Evolutionary conservation across 2,113 vertebrate genomes (phyloP), one percentile per base, ranked within the genome.

Genomic region (Proteles cristata): DNA sequence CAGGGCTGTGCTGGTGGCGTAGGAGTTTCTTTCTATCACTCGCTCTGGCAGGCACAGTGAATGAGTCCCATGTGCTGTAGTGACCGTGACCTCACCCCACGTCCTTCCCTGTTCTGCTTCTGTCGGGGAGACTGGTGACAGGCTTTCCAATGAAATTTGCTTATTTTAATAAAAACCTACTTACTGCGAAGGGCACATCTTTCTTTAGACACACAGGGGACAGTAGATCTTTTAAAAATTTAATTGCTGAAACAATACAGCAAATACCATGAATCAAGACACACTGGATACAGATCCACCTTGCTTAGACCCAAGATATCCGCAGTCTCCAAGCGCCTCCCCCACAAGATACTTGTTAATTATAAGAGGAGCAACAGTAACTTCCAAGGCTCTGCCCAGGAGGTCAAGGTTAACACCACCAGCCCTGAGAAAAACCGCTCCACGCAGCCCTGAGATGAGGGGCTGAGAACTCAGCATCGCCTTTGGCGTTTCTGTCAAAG

Each of bases 41-140:
- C 14, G 1, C 16, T 11, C 5, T 35, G 2, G 0, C 68, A 45
- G 55, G 11, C 2, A 6, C 3, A 0, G 6, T 0, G 7, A n/a
- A 3, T 4, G 45, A 33, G 43, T 9, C 69, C 39, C 23, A 0
- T 3, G 4, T 7, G 25, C 21, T 39, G 33, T 5, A 3, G 17
- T 1, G 25, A 33, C 71, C 17, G 14, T 16, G 1, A 33, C 11
- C 76, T 68, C 7, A 12, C 0, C 28, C 39, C n/a, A 45, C 25
- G 10, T 19, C 12, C 9, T 45, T 19, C 16, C 35, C 79, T 35
- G 63, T 45, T 17, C n/a, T 66, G 9, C 35, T 63, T 45, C 25
- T 31, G n/a, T 28, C 26, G 23, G 8, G 26, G 31, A 11, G 23
- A 16, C 21, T 11, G 4, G 9, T 26, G 58, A 12, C 11, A 21